Base-by-base conservation (phyloP, 1,140 invertebrate species). In the Drosophila melanica region DNA sequence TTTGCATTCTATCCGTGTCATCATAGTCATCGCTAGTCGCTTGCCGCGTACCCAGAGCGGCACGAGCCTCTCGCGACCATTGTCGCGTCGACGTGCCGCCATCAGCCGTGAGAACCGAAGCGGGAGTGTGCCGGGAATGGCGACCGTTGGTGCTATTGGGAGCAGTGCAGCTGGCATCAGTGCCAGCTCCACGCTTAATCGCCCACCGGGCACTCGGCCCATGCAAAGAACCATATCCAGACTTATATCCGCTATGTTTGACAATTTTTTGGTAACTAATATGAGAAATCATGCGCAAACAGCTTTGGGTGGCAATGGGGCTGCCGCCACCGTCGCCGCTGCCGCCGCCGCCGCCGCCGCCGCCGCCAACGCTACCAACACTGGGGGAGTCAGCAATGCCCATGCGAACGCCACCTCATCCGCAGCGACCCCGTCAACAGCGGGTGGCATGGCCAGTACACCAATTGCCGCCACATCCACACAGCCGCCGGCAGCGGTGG, bases 201-300 rank as follows among this genome's bases (percentile, higher is more conserved):
- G 60, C 30, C 75, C 16, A 16, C 48, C 70, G 64, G 37, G 41
- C 41, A 20, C 41, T 7, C 68, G 39, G 60, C 33, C 54, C 44
- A 39, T 55, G 53, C 65, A 65, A 54, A 63, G 54, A 30, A 57
- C 66, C 68, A 44, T 63, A 54, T 47, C 59, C 63, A 75, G 75
- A 66, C 53, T 51, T 71, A 57, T 82, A 44, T 54, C 64, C 70
- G 67, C 63, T 71, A 54, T 64, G 73, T 37, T 67, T 62, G 59
- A 63, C 53, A 82, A 82, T 73, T 62, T 60, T 41, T 48, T 89
- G 55, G 44, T 71, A 75, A 79, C 73, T 86, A 79, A 73, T 82
- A 45, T 73, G 76, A 81, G 75, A 87, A 87, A 82, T 86, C 86
- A 79, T 87, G 78, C 82, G 81, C 81, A 64, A 81, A 73, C 72